These are phyloP conservation scores for Blomia tropicalis DNA, from an alignment of 2,888 invertebrate species.

Conservation along the genomic window DNA sequence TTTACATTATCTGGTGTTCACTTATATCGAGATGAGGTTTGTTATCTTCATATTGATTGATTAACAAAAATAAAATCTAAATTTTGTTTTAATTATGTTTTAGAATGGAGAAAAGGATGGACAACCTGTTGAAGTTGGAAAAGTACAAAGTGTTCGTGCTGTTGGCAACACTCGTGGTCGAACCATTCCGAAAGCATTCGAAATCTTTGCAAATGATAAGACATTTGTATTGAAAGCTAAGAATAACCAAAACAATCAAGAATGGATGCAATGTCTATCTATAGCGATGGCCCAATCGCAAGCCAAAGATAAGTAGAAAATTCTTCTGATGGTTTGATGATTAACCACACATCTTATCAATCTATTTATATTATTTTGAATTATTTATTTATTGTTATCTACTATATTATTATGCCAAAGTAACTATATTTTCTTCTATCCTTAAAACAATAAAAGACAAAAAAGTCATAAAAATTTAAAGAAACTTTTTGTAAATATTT, in stretches of 20 bases:
- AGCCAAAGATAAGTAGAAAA: conserved; percentile 35
- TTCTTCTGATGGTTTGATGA: background rate
- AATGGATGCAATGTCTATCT: conserved; percentile 87
- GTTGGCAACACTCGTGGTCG: conserved; percentile 58
- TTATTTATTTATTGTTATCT: background rate
- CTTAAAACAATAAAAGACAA: background rate
- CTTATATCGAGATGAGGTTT: conserved; percentile 51
- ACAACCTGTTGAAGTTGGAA: conserved; percentile 63
- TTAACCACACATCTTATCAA: background rate
- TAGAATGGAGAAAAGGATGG: conserved; percentile 53
- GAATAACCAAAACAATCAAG: conserved; percentile 81
- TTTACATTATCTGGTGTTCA: conserved; percentile 84
- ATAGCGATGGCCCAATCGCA: conserved; percentile 79
- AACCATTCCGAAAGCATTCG: conserved; percentile 86
- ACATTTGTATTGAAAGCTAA: conserved; percentile 82
- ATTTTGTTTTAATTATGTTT: conserved; percentile 24
- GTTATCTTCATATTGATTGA: conserved; percentile 33
- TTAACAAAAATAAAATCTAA: background rate
- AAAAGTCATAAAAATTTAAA: too few species aligned
- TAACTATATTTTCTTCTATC: background rate
- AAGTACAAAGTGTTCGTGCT: conserved; percentile 85
- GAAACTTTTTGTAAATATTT: too few species aligned
- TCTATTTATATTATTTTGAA: background rate
- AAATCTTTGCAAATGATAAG: conserved; percentile 79
- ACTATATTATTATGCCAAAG: too few species aligned